phyloP scores from a whole-genome alignment of 2,113 vertebrate species.

The Tachysurus fulvidraco region DNA sequence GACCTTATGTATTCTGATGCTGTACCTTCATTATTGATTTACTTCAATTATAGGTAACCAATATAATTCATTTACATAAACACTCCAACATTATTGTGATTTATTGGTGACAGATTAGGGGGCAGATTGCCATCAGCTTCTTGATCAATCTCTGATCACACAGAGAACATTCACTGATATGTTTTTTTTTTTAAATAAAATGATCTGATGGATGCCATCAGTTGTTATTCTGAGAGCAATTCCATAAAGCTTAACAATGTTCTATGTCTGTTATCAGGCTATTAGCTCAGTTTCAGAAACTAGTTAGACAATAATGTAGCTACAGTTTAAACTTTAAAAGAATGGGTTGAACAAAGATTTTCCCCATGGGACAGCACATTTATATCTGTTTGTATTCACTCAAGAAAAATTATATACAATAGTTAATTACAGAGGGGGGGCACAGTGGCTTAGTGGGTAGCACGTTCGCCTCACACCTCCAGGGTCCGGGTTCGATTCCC shows the following conservation, averaged over 20 bases:
- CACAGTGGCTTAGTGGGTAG: too few relatives aligned
- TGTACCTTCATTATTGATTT: constrained; percentile 25
- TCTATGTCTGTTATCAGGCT: constrained; percentile 28
- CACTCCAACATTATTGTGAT: constrained; percentile 40
- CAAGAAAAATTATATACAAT: background rate
- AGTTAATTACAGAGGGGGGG: constrained; percentile 13
- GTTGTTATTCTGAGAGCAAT: constrained; percentile 41
- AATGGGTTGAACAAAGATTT: background rate
- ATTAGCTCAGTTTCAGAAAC: background rate
- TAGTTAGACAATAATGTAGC: background rate
- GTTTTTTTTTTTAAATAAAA: background rate
- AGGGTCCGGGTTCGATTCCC: too few relatives aligned
- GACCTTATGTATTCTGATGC: background rate
- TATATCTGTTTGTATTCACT: background rate
- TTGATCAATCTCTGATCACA: constrained; percentile 38
- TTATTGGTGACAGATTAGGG: constrained; percentile 36
- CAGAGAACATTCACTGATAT: background rate
- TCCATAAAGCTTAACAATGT: constrained; percentile 7
- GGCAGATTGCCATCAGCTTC: constrained; percentile 20
- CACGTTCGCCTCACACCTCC: too few relatives aligned
- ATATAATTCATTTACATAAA: constrained; percentile 42
- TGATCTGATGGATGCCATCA: constrained; percentile 9
- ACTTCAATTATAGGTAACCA: constrained; percentile 26
- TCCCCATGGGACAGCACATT: background rate
- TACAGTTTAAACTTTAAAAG: background rate